Evolutionary conservation across 2,113 vertebrate species (phyloP), one percentile per base, ranked within the genome.

Genomic region (Chloebia gouldiae): DNA sequence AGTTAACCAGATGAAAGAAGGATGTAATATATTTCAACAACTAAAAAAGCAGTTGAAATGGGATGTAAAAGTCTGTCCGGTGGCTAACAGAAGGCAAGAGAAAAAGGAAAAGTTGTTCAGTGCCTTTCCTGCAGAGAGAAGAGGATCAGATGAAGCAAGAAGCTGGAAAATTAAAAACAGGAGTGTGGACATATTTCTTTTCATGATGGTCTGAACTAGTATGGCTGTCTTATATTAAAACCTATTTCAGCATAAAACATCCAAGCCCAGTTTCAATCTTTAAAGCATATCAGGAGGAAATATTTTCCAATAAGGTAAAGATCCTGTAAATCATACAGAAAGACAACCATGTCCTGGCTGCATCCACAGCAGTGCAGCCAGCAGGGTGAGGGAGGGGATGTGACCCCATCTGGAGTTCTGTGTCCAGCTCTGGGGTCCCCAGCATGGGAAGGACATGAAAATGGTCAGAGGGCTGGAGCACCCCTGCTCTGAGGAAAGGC

Each of bases 361-460:
- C 37, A 37, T 44, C 44, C n/a, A 65, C 33, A 59, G 45, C 33
- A 51, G 35, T 0, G 1, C 18, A 42, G 35, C 7, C 35, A 64
- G 59, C 42, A 57, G 68, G 76, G 28, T 5, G 6, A 59, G 27
- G 59, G 45, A 65, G 39, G 39, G 28, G 31, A 7, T 50, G 5
- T 50, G 33, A 37, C 6, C 16, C 27, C 37, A 16, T 10, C 31
- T 23, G 76, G 7, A 23, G 44, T 23, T 33, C 12, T 73, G 68
- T 33, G 69, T 16, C 37, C 77, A 50, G 27, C 50, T 64, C 66
- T 37, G 50, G 59, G 6, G 4, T 3, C 18, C 31, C 13, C 65
- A 64, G 0, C 11, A 24, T 3, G n/a, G n/a, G 16, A 71, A 6
- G 35, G 13, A 7, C 13, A 22, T 2, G 5, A 39, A 59, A 3